These are phyloP conservation scores for Arrhopalites spinosus DNA, from an alignment of 2,888 invertebrate species.

Conservation along the genomic window DNA sequence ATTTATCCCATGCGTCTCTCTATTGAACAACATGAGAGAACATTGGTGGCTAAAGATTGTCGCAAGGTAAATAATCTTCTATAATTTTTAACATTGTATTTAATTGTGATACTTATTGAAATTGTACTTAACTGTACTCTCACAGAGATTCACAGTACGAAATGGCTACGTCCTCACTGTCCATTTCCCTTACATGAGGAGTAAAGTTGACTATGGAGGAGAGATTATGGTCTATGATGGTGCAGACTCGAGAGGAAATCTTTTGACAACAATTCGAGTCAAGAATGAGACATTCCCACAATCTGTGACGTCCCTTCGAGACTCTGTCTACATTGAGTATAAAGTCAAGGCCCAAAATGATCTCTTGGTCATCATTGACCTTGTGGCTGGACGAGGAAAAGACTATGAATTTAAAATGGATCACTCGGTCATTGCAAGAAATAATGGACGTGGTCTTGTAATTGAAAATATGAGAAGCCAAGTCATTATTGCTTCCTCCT, in stretches of 20 bases:
- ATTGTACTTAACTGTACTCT: not conserved
- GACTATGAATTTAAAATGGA: conserved; percentile 86
- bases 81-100: conserved; percentile 29
- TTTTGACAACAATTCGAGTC: conserved; percentile 73
- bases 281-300: conserved; percentile 87
- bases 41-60: conserved; percentile 73
- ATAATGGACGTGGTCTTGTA: conserved; percentile 93
- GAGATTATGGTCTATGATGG: conserved; percentile 80
- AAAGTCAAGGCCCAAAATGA: conserved; percentile 73
- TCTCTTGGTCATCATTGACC: conserved; percentile 75
- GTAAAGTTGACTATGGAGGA: conserved; percentile 70
- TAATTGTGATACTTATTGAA: too few species aligned
- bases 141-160: conserved; percentile 59
- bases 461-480: conserved; percentile 88
- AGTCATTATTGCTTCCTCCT: conserved; percentile 80
- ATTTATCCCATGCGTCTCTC: conserved; percentile 84
- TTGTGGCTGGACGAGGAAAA: conserved; percentile 76
- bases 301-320: conserved; percentile 79
- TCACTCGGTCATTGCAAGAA: conserved; percentile 81
- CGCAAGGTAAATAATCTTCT: conserved; percentile 64
- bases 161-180: conserved; percentile 82
- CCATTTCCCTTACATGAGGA: conserved; percentile 79
- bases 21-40: conserved; percentile 77
- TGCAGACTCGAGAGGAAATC: conserved; percentile 70
- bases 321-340: conserved; percentile 80